Evolutionary conservation across 2,888 invertebrate genomes (phyloP), one percentile per base, ranked within the genome.

Genomic region (Parnassius smintheus): DNA sequence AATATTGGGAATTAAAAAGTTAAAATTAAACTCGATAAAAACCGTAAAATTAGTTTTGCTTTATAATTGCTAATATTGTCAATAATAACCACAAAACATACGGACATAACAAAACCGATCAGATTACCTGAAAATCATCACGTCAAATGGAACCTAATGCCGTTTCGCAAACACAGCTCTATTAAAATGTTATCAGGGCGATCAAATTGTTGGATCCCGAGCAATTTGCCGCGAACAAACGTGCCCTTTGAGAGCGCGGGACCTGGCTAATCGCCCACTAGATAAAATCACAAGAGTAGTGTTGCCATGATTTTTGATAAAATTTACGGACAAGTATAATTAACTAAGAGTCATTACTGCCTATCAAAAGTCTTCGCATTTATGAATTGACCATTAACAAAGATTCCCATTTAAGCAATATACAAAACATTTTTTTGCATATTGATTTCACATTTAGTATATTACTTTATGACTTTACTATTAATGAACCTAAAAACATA

Each of bases 181-280:
- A 54, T 54, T 54, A 48, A 13, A 48, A 35, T 18, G 60, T 48
- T 48, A 41, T 48, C 48, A 44, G 52, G 35, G 9, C 54, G 54
- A 59, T 59, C 60, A 46, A 48, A 54, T 48, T 48, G 62, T 60
- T 46, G 58, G 66, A 49, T n/a, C 65, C 65, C 74, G 67, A 70
- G 70, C 71, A 75, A 76, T 77, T 77, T 72, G 70, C 65, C 59
- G 70, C 66, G 70, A 69, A 73, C 72, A 75, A 73, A 68, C 51
- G 13, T 35, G 48, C 69, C 70, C 63, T 65, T 64, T 66, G 66
- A 69, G 70, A 67, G 62, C 65, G 68, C 67, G 49, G 65, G 58
- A 66, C 35, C 48, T 12, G 68, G 68, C 61, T 74, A 72, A 71
- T 73, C 69, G 75, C 42, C 64, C 61, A 25, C 54, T 46, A 59